Conservation (phyloP, 2,888 invertebrate genomes). For the Choristoneura rosaceana region DNA sequence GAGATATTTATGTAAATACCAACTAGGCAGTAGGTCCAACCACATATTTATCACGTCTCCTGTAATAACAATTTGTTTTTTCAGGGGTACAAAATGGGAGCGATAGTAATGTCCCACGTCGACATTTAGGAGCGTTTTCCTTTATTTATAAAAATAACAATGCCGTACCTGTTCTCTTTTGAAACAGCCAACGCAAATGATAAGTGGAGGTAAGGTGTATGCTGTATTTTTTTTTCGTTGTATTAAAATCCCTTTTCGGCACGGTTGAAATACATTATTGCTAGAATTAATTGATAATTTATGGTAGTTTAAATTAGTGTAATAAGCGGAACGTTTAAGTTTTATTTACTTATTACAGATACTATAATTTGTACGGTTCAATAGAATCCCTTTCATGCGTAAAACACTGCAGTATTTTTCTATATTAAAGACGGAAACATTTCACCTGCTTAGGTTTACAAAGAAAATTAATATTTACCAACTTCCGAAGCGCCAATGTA, state of each 20-base stretch:
- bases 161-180: slow-evolving; percentile 30
- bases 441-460: not conserved
- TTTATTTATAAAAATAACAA: slow-evolving; percentile 42
- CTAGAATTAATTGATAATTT: not conserved
- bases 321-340: not conserved
- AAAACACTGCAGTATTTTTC: not conserved
- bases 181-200: slow-evolving; percentile 28
- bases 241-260: not conserved
- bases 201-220: slow-evolving; percentile 27
- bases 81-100: slow-evolving; percentile 38
- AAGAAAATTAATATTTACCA: not conserved
- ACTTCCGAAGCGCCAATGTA: too few relatives aligned
- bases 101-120: slow-evolving; percentile 36
- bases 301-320: not conserved
- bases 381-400: not conserved
- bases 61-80: slow-evolving; percentile 42
- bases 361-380: not conserved
- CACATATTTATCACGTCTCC: slow-evolving; percentile 41
- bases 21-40: slow-evolving; percentile 37
- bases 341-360: not conserved
- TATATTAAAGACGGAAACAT: not conserved
- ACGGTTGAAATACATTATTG: not conserved
- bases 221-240: slow-evolving; percentile 3
- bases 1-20: slow-evolving; percentile 41
- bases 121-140: slow-evolving; percentile 29